phyloP scores from a whole-genome alignment of 2,888 invertebrate genomes.

The Oegoconia quadripuncta region DNA sequence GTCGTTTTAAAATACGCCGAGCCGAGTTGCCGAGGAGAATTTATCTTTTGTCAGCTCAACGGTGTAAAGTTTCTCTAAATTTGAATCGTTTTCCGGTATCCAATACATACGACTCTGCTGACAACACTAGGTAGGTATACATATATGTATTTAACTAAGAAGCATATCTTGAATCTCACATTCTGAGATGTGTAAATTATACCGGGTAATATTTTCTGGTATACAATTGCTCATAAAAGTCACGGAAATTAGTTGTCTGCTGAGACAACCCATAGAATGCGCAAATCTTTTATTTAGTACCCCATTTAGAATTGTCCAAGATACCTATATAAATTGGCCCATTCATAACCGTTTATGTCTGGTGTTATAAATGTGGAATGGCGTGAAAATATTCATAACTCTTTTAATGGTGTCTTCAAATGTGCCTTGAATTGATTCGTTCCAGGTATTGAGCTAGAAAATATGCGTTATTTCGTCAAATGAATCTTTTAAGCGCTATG shows the following conservation, averaged over 20 bases:
- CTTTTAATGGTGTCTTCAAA: neutral
- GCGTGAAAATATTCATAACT: slow-evolving; percentile 4
- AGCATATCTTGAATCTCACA: no score
- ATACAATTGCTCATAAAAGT: no score
- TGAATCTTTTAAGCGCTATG: neutral
- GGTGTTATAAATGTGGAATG: neutral
- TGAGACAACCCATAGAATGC: no score
- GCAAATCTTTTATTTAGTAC: no score
- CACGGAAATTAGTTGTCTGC: no score
- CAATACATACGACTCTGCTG: no score
- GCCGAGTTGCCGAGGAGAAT: slow-evolving; percentile 14
- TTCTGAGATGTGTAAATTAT: neutral
- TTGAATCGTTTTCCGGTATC: slow-evolving; percentile 25
- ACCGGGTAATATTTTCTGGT: no score
- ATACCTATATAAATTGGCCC: neutral
- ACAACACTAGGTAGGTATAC: no score
- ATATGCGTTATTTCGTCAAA: neutral
- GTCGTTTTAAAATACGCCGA: slow-evolving; percentile 49
- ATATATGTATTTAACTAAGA: no score
- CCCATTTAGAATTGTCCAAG: neutral
- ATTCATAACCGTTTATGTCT: neutral
- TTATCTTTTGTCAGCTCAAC: slow-evolving; percentile 1
- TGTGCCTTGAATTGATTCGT: slow-evolving; percentile 13
- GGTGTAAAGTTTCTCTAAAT: slow-evolving; percentile 25
- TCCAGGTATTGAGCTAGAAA: slow-evolving; percentile 6